Evolutionary conservation across 1,140 invertebrate genomes (phyloP).

Genomic region (Heliconius melpomene): DNA sequence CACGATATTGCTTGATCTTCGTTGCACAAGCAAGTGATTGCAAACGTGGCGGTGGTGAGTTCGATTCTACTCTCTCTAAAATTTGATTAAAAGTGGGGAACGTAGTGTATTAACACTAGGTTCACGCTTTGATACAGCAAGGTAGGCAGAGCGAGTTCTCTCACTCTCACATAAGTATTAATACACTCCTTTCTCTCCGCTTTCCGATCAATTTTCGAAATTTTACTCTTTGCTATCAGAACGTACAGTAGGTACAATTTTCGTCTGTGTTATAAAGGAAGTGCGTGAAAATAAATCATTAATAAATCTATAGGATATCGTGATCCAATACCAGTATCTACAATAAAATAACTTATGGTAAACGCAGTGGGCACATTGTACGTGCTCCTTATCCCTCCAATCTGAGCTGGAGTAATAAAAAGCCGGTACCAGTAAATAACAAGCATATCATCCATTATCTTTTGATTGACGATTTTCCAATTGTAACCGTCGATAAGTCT

Average conservation of each 20-base stretch:
- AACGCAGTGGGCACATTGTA: slow-evolving; percentile 3
- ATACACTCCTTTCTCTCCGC: too few relatives aligned
- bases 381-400: slow-evolving; percentile 34
- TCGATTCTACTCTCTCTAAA: too few relatives aligned
- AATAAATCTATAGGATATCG: not conserved
- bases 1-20: too few relatives aligned
- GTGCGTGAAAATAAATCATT: slow-evolving; percentile 3
- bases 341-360: slow-evolving; percentile 10
- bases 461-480: slow-evolving; percentile 65
- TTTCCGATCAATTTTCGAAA: too few relatives aligned
- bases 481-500: slow-evolving; percentile 64
- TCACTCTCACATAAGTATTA: too few relatives aligned
- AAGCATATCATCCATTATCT: slow-evolving; percentile 54
- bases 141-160: too few relatives aligned
- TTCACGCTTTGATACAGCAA: too few relatives aligned
- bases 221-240: too few relatives aligned
- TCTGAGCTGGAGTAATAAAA: slow-evolving; percentile 43
- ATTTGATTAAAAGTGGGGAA: too few relatives aligned
- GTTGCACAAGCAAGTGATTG: too few relatives aligned
- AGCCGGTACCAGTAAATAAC: slow-evolving; percentile 43
- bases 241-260: not conserved
- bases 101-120: too few relatives aligned
- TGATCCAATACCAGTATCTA: slow-evolving; percentile 11
- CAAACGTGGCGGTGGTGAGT: too few relatives aligned
- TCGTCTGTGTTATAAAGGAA: not conserved